Evolutionary conservation across 2,113 vertebrate species (phyloP).

Genomic region (Oophaga pumilio): DNA sequence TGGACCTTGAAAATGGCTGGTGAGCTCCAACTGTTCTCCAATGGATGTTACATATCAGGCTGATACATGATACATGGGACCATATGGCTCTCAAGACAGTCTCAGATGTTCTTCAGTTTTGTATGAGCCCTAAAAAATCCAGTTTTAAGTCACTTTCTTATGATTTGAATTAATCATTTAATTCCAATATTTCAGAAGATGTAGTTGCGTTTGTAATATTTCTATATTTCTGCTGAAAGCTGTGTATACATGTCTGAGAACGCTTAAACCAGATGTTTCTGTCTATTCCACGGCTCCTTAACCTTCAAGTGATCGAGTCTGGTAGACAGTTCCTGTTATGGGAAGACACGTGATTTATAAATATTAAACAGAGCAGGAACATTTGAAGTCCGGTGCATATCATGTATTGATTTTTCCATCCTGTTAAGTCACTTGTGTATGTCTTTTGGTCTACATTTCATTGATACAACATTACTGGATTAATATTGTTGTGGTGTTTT

Average conservation of each 20-base stretch:
- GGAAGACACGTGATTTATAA: constrained; percentile 28
- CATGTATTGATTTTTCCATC: constrained; percentile 21
- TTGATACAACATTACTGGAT: neutral
- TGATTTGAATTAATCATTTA: too few relatives aligned
- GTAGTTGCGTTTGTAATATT: neutral
- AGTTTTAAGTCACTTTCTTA: too few relatives aligned
- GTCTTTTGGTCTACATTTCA: neutral
- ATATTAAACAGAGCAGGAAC: constrained; percentile 44
- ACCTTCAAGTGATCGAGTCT: neutral
- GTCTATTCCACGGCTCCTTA: neutral
- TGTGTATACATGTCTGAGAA: neutral
- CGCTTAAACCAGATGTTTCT: constrained; percentile 1
- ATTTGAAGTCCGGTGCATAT: neutral
- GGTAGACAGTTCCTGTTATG: constrained; percentile 5
- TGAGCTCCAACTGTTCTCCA: neutral
- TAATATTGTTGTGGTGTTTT: neutral
- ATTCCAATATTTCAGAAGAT: neutral
- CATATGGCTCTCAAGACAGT: neutral
- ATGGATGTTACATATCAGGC: neutral
- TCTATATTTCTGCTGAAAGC: neutral
- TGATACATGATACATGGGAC: neutral
- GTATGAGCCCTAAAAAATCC: too few relatives aligned
- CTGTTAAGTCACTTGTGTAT: neutral
- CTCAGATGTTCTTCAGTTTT: neutral
- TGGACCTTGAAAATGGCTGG: neutral